Percentiles rank a stretch among this genome's conserved stretches.
Evolutionary conservation across 2,113 vertebrate genomes (phyloP).

Genomic region (Cervus canadensis): DNA sequence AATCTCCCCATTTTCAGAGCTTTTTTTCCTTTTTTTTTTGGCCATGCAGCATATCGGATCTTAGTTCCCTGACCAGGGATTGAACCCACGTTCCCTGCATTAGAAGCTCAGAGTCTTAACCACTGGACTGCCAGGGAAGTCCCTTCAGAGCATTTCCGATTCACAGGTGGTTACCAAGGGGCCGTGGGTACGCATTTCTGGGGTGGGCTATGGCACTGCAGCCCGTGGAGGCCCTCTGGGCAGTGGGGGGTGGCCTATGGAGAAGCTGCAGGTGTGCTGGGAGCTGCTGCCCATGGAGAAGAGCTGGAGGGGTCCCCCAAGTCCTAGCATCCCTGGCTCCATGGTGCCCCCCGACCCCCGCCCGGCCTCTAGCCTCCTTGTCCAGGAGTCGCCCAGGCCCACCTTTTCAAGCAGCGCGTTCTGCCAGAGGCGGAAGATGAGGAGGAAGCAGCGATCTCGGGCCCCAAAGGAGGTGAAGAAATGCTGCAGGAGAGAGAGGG

Average conservation of each 20-base stretch:
- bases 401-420: slow-evolving; percentile 93
- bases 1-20: background rate
- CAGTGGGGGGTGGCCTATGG: accelerated
- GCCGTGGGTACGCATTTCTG: accelerated
- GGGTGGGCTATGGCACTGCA: background rate
- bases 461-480: slow-evolving; percentile 95
- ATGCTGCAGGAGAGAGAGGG: slow-evolving; percentile 77
- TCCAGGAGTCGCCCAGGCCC: background rate
- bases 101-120: background rate
- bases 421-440: slow-evolving; percentile 94
- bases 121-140: background rate
- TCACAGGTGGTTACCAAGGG: background rate
- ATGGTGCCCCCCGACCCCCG: accelerated
- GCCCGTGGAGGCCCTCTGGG: background rate
- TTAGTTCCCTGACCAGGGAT: background rate
- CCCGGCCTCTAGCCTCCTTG: accelerated
- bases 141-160: background rate
- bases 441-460: slow-evolving; percentile 92
- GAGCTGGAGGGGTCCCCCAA: background rate
- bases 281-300: background rate
- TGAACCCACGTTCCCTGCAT: background rate
- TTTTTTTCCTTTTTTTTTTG: background rate
- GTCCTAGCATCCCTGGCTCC: background rate
- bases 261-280: accelerated
- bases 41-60: background rate